Evolutionary conservation across 2,888 invertebrate genomes (phyloP).

Genomic region (Leucozona laternaria): DNA sequence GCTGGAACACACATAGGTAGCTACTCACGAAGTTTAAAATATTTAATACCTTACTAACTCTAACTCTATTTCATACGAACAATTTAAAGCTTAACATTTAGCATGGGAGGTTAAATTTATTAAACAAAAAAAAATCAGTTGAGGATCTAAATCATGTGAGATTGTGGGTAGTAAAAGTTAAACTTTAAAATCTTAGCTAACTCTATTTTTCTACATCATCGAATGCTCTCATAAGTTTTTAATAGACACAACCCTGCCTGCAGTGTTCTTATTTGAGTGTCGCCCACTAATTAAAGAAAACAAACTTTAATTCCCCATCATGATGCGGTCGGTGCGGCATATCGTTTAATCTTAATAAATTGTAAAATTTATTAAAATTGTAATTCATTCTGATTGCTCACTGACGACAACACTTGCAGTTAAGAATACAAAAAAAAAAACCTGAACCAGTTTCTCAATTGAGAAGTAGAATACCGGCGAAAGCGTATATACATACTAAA

Average conservation of each 20-base stretch:
- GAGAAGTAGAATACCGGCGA: neutral
- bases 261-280: neutral
- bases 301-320: neutral
- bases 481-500: conserved; percentile 12
- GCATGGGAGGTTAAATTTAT: too few species aligned
- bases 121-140: neutral
- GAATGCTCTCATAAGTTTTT: neutral
- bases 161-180: neutral
- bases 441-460: conserved; percentile 1
- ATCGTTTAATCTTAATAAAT: conserved; percentile 35
- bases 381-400: conserved; percentile 23
- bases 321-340: neutral
- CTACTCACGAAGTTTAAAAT: too few species aligned
- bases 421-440: neutral
- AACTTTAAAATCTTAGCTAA: neutral
- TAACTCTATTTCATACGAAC: neutral
- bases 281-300: conserved; percentile 16
- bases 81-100: too few species aligned
- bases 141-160: neutral
- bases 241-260: neutral
- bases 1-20: too few species aligned
- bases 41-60: too few species aligned
- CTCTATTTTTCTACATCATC: neutral
- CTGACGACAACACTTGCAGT: conserved; percentile 1
- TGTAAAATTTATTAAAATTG: conserved; percentile 24